Evolutionary conservation across 1,140 invertebrate genomes (phyloP).

Genomic region (Bombus pyrosoma): DNA sequence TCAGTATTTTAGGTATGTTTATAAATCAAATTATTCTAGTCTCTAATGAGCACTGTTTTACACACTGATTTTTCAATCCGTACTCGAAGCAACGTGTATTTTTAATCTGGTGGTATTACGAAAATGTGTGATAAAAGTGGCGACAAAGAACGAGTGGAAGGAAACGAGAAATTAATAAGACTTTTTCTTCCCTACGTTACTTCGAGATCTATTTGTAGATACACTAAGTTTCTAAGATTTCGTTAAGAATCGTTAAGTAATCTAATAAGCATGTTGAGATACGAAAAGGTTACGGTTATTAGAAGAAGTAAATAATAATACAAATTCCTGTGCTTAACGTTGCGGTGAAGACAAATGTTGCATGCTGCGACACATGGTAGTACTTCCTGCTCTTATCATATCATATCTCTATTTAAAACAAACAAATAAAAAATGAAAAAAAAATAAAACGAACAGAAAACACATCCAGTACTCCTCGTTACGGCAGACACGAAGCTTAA

Average conservation of each 20-base stretch:
- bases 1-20: constrained; percentile 81
- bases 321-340: constrained; percentile 57
- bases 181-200: constrained; percentile 38
- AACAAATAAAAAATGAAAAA: neutral
- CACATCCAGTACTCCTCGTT: constrained; percentile 58
- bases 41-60: constrained; percentile 73
- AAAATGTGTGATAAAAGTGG: neutral
- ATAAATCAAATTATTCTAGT: constrained; percentile 82
- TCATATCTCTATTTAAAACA: constrained; percentile 55
- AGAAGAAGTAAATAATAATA: neutral
- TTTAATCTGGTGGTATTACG: neutral
- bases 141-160: neutral
- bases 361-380: constrained; percentile 68
- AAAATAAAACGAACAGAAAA: constrained; percentile 16
- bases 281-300: neutral
- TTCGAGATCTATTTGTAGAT: constrained; percentile 52
- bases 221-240: constrained; percentile 59
- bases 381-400: constrained; percentile 67
- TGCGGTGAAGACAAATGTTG: constrained; percentile 49
- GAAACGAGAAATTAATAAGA: constrained; percentile 15
- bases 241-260: constrained; percentile 51
- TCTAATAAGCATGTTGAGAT: constrained; percentile 3
- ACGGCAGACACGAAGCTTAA: constrained; percentile 53
- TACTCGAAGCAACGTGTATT: constrained; percentile 63
- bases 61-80: constrained; percentile 51